These are phyloP conservation scores for Brachyrhaphis roseni DNA, from an alignment of 2,797 vertebrate species.

Conservation along the genomic window DNA sequence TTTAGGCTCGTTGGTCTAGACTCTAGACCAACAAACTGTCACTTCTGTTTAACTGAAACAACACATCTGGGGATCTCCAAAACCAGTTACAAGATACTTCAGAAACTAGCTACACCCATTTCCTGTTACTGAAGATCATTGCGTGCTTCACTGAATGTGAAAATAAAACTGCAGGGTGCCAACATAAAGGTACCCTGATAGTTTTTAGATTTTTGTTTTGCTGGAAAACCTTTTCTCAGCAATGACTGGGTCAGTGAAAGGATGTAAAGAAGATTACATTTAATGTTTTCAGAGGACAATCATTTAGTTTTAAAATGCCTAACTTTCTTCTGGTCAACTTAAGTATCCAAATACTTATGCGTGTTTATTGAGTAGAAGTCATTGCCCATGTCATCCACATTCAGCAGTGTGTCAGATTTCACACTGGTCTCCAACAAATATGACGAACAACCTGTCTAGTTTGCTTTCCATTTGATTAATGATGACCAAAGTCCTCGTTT, in stretches of 20 bases:
- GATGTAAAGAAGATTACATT: not conserved
- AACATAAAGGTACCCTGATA: not conserved
- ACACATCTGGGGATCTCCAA: constrained; percentile 4
- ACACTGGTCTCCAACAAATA: constrained; percentile 11
- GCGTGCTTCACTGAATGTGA: not conserved
- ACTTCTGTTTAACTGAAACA: constrained; percentile 1
- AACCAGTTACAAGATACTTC: constrained; percentile 22
- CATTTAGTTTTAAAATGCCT: constrained; percentile 9
- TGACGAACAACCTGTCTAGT: constrained; percentile 21
- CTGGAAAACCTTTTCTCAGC: not conserved
- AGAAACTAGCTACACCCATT: constrained; percentile 61
- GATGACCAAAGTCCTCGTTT: constrained; percentile 20
- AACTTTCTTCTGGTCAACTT: constrained; percentile 10
- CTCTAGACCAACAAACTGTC: not conserved
- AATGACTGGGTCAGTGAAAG: not conserved
- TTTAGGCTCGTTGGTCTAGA: not conserved
- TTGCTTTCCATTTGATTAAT: constrained; percentile 40
- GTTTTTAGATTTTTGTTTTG: not conserved
- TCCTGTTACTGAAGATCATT: constrained; percentile 50
- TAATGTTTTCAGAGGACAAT: not conserved
- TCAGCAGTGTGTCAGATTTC: not conserved
- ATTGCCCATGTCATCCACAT: not conserved
- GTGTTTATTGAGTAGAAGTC: not conserved
- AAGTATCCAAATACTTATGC: constrained; percentile 9
- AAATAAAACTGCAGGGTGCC: not conserved